A percentile compares a stretch with the other conserved stretches of the same genome.
Conservation (phyloP, 2,797 vertebrate species). For the Aphelocoma californica region DNA sequence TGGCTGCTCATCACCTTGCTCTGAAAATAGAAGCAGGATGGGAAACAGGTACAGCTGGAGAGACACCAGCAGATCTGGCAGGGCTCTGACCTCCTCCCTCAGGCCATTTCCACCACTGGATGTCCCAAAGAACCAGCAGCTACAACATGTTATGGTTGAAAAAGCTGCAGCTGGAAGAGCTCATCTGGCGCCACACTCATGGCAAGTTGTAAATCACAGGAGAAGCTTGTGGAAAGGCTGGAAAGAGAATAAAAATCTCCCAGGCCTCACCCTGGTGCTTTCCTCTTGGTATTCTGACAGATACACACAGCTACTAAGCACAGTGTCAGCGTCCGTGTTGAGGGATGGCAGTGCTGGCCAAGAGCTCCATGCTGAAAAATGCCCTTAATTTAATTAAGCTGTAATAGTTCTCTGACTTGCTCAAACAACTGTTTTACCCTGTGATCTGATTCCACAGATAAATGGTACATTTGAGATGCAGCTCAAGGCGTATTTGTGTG, state of each 20-base stretch:
- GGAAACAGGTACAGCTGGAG: background rate
- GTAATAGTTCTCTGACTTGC: background rate
- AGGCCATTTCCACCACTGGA: background rate
- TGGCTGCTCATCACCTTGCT: background rate
- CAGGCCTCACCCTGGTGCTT: background rate
- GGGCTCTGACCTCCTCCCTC: background rate
- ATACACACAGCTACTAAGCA: background rate
- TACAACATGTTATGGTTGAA: background rate
- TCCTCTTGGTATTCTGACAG: background rate
- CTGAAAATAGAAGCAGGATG: background rate
- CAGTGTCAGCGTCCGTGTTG: accelerated
- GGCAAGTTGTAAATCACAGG: background rate
- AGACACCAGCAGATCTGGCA: background rate
- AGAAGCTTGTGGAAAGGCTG: background rate
- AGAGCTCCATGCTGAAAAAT: background rate
- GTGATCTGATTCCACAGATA: background rate
- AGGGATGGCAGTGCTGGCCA: background rate
- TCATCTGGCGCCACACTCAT: accelerated
- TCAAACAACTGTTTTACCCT: background rate
- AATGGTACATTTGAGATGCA: background rate
- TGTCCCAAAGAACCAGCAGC: background rate
- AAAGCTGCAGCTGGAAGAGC: background rate
- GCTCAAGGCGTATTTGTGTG: background rate
- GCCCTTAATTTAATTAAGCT: background rate
- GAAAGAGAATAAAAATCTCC: background rate